Conservation (phyloP, 2,888 invertebrate species). For the Trisateles emortualis region DNA sequence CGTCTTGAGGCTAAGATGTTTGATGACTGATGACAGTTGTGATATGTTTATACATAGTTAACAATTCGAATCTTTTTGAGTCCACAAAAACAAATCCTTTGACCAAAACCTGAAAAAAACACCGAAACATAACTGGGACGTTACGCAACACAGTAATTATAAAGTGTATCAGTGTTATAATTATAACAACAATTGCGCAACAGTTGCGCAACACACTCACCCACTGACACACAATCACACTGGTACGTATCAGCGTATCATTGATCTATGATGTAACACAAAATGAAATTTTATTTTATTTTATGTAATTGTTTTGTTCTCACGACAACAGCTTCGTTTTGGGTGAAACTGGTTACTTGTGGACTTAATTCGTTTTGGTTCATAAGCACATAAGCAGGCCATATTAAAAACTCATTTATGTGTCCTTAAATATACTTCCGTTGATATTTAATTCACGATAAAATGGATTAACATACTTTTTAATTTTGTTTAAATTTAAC, state of each 20-base stretch:
- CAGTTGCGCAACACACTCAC: constrained; percentile 20
- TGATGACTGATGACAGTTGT: too few relatives aligned
- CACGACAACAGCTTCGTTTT: constrained; percentile 11
- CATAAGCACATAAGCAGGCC: not conserved
- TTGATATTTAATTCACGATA: not conserved
- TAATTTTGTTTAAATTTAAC: too few relatives aligned
- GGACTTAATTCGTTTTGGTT: too few relatives aligned
- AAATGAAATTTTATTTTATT: constrained; percentile 17
- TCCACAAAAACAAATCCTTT: not conserved
- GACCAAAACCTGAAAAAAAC: not conserved
- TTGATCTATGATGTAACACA: constrained; percentile 15
- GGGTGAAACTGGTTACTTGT: not conserved
- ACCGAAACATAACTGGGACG: not conserved
- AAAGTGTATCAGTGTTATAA: constrained; percentile 29
- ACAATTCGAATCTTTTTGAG: too few relatives aligned
- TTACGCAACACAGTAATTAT: constrained; percentile 18
- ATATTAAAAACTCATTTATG: not conserved
- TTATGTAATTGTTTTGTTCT: constrained; percentile 18
- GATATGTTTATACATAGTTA: too few relatives aligned
- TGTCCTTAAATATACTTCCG: not conserved
- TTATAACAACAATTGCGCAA: constrained; percentile 28
- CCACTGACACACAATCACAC: constrained; percentile 25
- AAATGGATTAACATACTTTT: too few relatives aligned
- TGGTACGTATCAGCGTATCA: constrained; percentile 14
- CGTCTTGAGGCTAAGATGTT: too few relatives aligned